These are phyloP conservation scores for Recurvirostra avosetta DNA, from an alignment of 2,113 vertebrate genomes.

Conservation along the genomic window DNA sequence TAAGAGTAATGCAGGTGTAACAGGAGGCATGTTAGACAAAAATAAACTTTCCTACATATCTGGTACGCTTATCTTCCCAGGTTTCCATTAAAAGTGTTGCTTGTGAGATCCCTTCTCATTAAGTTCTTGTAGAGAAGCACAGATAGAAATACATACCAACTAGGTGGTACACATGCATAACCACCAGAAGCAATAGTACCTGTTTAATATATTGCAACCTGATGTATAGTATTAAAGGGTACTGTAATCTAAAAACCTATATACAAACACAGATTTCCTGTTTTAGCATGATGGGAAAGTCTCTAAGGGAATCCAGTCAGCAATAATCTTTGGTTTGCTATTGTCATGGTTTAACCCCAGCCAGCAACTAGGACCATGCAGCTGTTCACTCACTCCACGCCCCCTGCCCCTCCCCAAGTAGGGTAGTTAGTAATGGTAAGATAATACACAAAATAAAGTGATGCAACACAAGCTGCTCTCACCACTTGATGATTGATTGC, in stretches of 20 bases:
- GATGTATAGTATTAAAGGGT: background rate
- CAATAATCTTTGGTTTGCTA: background rate
- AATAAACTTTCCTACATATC: background rate
- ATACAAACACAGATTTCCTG: background rate
- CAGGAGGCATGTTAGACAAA: background rate
- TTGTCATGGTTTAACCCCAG: background rate
- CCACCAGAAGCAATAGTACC: background rate
- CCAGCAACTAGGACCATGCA: background rate
- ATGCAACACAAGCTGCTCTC: background rate
- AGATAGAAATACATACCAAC: background rate
- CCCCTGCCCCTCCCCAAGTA: background rate
- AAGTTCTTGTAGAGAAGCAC: background rate
- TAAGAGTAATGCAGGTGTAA: background rate
- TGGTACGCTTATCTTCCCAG: background rate
- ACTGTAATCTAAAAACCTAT: background rate
- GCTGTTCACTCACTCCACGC: background rate
- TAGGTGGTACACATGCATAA: background rate
- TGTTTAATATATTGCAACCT: background rate
- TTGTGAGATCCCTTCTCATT: background rate
- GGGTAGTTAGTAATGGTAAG: background rate
- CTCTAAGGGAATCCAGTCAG: background rate
- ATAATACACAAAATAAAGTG: background rate
- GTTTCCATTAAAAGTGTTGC: background rate
- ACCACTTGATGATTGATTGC: background rate
- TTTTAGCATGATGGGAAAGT: background rate